Conservation (phyloP, 2,113 vertebrate genomes). For the Vidua macroura region DNA sequence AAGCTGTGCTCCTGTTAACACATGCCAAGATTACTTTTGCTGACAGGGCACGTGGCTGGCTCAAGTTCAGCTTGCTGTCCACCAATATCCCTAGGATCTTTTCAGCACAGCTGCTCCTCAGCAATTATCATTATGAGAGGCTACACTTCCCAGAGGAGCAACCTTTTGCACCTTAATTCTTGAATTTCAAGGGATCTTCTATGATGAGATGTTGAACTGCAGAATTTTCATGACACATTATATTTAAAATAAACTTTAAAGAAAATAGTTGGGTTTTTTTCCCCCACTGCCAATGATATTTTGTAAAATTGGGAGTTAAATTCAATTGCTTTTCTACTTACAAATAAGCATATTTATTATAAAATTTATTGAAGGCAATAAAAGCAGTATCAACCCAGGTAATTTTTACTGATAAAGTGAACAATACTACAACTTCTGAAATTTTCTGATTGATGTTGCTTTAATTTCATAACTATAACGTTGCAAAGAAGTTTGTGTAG, state of each 20-base stretch:
- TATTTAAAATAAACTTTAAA: background rate
- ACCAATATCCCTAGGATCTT: background rate
- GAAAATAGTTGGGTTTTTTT: background rate
- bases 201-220: background rate
- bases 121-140: background rate
- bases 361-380: background rate
- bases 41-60: background rate
- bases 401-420: background rate
- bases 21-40: background rate
- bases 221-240: background rate
- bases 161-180: background rate
- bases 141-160: background rate
- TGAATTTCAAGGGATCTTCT: background rate
- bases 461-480: background rate
- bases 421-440: background rate
- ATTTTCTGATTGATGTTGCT: background rate
- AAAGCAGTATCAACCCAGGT: background rate
- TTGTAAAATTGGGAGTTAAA: background rate
- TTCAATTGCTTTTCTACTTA: background rate
- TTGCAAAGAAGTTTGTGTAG: background rate
- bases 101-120: background rate
- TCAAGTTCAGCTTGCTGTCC: background rate
- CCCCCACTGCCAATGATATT: background rate
- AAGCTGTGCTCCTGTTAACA: background rate
- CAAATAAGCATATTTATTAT: background rate